phyloP scores from a whole-genome alignment of 2,797 vertebrate species.

The Acropternis orthonyx region DNA sequence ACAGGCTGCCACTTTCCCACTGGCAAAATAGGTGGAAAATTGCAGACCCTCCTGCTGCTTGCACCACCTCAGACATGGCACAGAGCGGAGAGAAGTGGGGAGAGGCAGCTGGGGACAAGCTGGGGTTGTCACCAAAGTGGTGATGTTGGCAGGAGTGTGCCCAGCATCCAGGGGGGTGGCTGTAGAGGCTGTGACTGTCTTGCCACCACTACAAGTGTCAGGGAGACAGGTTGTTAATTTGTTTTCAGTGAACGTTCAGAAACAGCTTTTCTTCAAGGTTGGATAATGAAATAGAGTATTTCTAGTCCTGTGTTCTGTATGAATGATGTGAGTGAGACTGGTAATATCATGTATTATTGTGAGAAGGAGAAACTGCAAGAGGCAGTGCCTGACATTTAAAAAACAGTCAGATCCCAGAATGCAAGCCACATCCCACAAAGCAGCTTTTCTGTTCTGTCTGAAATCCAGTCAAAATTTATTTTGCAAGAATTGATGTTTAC shows the following conservation, averaged over 20 bases:
- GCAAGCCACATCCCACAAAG: neutral
- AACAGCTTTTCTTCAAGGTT: neutral
- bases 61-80: accelerated
- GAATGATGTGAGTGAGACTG: neutral
- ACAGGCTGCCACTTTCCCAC: neutral
- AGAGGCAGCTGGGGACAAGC: neutral
- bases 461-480: neutral
- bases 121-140: neutral
- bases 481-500: neutral
- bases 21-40: neutral
- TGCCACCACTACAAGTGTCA: neutral
- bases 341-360: neutral
- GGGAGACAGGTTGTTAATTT: neutral
- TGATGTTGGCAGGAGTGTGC: accelerated
- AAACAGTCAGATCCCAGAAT: neutral
- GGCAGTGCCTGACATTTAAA: neutral
- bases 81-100: accelerated
- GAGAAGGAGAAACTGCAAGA: neutral
- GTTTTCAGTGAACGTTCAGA: neutral
- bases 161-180: neutral
- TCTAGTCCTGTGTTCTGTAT: neutral
- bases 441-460: neutral
- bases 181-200: accelerated
- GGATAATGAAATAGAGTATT: accelerated
- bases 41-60: neutral